phyloP scores from a whole-genome alignment of 2,797 vertebrate genomes.

The Brachyalestes nurse region DNA sequence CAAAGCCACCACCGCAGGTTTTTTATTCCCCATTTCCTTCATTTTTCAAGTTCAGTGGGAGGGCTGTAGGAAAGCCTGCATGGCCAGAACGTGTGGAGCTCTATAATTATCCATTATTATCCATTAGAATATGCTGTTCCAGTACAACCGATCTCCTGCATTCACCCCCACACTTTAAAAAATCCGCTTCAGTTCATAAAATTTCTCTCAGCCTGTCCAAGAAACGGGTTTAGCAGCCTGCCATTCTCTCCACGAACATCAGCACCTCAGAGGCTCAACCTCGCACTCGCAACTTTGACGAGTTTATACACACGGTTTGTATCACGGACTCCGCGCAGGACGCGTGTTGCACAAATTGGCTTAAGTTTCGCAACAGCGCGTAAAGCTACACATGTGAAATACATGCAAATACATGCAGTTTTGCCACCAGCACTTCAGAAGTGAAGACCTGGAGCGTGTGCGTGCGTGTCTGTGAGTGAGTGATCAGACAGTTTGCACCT shows the following conservation, averaged over 20 bases:
- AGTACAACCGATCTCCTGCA: neutral
- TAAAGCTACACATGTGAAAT: no score
- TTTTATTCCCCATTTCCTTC: conserved; percentile 35
- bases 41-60: conserved; percentile 41
- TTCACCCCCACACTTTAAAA: neutral
- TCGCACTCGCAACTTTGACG: neutral
- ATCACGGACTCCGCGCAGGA: no score
- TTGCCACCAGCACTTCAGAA: no score
- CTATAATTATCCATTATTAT: conserved; percentile 34
- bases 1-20: conserved; percentile 38
- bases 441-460: neutral
- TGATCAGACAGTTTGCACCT: conserved; percentile 51
- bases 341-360: no score
- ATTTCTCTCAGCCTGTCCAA: neutral
- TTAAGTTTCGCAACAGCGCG: no score
- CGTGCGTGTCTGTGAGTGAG: neutral
- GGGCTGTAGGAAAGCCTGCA: conserved; percentile 18
- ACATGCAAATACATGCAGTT: no score
- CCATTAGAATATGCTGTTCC: conserved; percentile 15
- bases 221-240: neutral
- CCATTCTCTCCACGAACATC: neutral
- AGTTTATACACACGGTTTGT: neutral
- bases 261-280: neutral
- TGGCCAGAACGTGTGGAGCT: conserved; percentile 8
- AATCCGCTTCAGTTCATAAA: neutral